Base-by-base conservation (phyloP, 2,797 vertebrate genomes). In the Peromyscus nudipes region DNA sequence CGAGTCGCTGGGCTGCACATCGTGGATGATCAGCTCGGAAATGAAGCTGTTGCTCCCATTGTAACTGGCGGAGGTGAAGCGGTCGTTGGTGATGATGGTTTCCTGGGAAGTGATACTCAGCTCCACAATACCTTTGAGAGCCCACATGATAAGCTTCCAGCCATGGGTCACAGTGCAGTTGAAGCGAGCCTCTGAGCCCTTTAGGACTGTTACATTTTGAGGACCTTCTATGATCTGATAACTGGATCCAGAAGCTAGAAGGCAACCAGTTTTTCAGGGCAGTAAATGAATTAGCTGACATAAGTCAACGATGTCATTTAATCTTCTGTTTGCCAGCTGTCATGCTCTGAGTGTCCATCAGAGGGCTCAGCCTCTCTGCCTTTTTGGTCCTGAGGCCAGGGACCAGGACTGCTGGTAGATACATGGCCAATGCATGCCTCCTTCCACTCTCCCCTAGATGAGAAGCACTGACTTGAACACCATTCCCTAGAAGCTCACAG, bases 121-220 rank as follows among this genome's bases (percentile, higher is more conserved):
- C 4, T 98, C 92, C 81, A 98, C 98, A 0, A 43, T 92, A 46
- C 91, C 96, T 0, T 98, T 89, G 62, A 98, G 97, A 14, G 98
- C 80, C 99, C 99, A 99, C 88, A 98, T 98, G 95, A 99, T 98
- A 84, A 98, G 95, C 10, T 31, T 17, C 99, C 99, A 99, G 4
- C 96, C 97, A 0, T 13, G 43, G 0, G 97, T 97, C 25, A 99
- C 96, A 0, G 98, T 99, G 96, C 99, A 99, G 86, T 98, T 98
- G 97, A 99, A 99, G 1, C 52, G 97, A 1, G 98, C 99, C 81
- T 98, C 95, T 0, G 97, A 98, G 82, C 99, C 99, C 84, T 49
- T 90, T n/a, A 99, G 97, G 3, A 98, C 98, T 0, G 99, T 99
- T 31, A 92, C 81, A 0, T 99, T 99, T 17, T 57, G 64, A 69